phyloP scores from a whole-genome alignment of 2,797 vertebrate genomes.

The Anableps anableps region DNA sequence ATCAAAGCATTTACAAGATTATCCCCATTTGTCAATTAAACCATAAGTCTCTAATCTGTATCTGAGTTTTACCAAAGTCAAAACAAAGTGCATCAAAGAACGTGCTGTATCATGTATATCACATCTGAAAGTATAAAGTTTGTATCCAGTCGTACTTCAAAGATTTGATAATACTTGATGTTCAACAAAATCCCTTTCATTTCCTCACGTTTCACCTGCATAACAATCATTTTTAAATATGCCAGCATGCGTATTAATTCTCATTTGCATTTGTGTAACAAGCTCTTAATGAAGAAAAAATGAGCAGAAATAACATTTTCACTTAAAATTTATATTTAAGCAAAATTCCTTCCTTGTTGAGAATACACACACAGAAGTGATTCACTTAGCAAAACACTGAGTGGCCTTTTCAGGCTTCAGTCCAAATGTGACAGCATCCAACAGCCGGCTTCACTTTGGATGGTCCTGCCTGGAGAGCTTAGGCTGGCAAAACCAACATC shows the following conservation, averaged over 20 bases:
- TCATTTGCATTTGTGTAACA: not conserved
- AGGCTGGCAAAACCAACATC: not conserved
- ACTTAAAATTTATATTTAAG: not conserved
- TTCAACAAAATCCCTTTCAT: not conserved
- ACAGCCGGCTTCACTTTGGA: conserved; percentile 12
- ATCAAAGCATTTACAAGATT: too few species aligned
- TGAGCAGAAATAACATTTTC: not conserved
- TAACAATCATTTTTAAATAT: not conserved
- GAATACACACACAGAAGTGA: too few species aligned
- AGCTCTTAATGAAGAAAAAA: not conserved
- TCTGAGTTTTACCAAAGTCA: too few species aligned
- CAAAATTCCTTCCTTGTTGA: not conserved
- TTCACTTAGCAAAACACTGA: not conserved
- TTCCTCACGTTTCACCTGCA: not conserved
- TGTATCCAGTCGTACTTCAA: not conserved
- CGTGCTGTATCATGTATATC: too few species aligned
- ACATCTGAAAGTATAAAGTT: too few species aligned
- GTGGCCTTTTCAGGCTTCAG: not conserved
- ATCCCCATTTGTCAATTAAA: too few species aligned
- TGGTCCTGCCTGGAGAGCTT: not conserved
- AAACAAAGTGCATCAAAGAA: too few species aligned
- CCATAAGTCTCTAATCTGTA: too few species aligned
- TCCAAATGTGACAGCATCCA: not conserved
- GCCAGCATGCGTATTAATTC: not conserved
- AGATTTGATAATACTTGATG: not conserved